Base-by-base conservation (phyloP, 2,797 vertebrate genomes). In the Acipenser transmontanus region DNA sequence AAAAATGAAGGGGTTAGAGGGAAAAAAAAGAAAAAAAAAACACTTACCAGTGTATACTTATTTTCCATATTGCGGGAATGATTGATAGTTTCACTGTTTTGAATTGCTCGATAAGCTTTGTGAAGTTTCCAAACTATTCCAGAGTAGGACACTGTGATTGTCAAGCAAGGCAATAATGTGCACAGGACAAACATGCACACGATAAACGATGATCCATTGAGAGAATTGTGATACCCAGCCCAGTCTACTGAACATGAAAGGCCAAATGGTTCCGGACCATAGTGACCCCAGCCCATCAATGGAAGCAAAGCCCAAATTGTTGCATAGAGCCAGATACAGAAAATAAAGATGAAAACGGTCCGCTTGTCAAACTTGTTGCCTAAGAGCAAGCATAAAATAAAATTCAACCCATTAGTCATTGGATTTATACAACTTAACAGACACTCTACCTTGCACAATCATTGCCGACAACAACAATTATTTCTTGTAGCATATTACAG, bases 121-220 rank as follows among this genome's bases (percentile, higher is more conserved):
- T 86, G 83, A n/a, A 87, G 78, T 68, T 85, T 86, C 82, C 83
- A 86, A 48, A 78, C 80, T 6, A 87, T 83, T 12, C 76, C 80
- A 6, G 73, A 78, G 50, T 87, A 85, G 17, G 78, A 81, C 63
- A 79, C 79, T 63, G 84, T 5, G 68, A 86, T 83, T 63, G 78
- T 65, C 17, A 74, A 69, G n/a, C 71, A 82, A 62, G 85, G 84
- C 4, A 86, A 67, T 66, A 85, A 66, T 6, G 78, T 84, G 72
- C 81, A 84, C 52, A 82, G 72, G 1, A 86, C 10, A 0, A 79
- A 73, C 63, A 85, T 67, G 48, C 72, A 49, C 68, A 77, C 68
- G 62, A 87, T 82, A 72, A 87, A 85, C 14, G 80, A 80, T 69
- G 80, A 71, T 66, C 78, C 73, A 63, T 82, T 87, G 0, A 82